Conservation (phyloP, 2,113 vertebrate genomes). For the Pelecanoides urinatrix region DNA sequence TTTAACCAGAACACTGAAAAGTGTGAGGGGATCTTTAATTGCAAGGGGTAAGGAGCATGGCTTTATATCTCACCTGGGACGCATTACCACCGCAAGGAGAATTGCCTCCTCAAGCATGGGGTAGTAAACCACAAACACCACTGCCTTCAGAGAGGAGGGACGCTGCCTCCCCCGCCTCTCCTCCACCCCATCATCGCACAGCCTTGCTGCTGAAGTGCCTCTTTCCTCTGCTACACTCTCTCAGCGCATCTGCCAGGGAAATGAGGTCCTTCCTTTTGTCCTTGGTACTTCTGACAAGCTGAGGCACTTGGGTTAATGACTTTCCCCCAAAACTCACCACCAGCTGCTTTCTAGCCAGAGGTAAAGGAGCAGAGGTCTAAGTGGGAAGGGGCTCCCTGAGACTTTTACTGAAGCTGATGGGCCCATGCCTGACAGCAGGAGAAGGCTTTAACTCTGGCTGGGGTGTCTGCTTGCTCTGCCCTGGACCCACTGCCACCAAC, state of each 20-base stretch:
- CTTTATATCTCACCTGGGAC: slow-evolving; percentile 22
- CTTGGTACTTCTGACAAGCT: neutral
- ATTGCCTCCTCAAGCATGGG: neutral
- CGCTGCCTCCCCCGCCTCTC: neutral
- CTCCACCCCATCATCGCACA: neutral
- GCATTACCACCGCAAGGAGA: neutral
- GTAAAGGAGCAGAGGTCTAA: neutral
- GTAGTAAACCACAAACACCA: neutral
- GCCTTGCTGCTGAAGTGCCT: neutral
- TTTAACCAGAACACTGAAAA: slow-evolving; percentile 29
- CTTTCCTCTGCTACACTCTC: neutral
- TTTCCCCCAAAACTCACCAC: neutral
- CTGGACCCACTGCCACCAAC: neutral
- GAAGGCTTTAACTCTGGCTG: neutral
- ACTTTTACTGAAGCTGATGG: neutral
- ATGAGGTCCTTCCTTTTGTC: neutral
- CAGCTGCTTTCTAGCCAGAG: neutral
- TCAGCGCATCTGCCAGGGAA: neutral
- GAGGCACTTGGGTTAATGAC: slow-evolving; percentile 27
- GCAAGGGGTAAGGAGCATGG: neutral
- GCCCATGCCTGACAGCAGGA: neutral
- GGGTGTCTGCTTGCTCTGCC: neutral
- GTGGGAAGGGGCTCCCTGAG: slow-evolving; percentile 31
- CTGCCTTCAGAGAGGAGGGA: neutral
- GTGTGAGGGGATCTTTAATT: neutral